These are phyloP conservation scores for Hypomecis atomaria DNA, from an alignment of 2,888 invertebrate species.

Conservation along the genomic window DNA sequence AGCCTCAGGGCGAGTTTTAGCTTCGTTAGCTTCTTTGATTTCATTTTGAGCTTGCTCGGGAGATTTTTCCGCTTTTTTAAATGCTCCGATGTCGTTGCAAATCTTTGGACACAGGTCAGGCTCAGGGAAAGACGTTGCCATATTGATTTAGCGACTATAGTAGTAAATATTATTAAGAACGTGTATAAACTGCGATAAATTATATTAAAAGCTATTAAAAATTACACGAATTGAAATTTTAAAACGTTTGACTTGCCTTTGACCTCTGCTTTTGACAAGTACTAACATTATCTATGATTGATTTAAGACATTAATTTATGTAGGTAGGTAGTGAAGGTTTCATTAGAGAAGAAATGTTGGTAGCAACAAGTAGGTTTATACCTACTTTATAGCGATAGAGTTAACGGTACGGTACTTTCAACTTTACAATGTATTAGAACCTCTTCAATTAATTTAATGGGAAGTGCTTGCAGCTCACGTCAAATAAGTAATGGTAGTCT, in stretches of 20 bases:
- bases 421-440: too few species aligned
- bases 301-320: too few species aligned
- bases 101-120: constrained; percentile 66
- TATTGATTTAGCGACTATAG: constrained; percentile 8
- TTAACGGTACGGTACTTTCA: too few species aligned
- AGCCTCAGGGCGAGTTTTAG: constrained; percentile 26
- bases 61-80: constrained; percentile 61
- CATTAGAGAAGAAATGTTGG: too few species aligned
- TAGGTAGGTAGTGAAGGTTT: too few species aligned
- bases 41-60: constrained; percentile 53
- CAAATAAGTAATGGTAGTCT: too few species aligned
- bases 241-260: not conserved
- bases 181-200: not conserved
- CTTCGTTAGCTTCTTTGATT: constrained; percentile 46
- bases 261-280: not conserved
- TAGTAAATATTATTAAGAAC: constrained; percentile 4
- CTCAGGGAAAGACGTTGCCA: constrained; percentile 62
- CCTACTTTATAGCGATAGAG: too few species aligned
- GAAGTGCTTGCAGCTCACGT: too few species aligned
- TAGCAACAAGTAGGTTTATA: too few species aligned
- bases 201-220: not conserved
- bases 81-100: constrained; percentile 70
- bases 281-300: too few species aligned
- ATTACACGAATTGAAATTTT: not conserved
- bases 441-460: too few species aligned